Evolutionary conservation across 2,113 vertebrate species (phyloP).

Genomic region (Limnothrissa miodon): DNA sequence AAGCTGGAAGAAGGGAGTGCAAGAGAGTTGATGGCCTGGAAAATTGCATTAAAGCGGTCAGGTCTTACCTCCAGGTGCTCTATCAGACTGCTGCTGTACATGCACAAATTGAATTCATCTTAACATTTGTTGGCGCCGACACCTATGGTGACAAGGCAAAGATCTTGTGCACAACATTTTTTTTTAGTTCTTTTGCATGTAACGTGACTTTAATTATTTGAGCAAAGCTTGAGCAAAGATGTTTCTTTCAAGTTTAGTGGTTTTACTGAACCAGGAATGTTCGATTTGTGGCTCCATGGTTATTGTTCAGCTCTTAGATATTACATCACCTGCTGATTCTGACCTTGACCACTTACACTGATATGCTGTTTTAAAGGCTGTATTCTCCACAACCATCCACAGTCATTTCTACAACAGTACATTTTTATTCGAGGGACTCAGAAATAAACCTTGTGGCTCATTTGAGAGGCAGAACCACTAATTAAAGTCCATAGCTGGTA

Average conservation of each 20-base stretch:
- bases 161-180: conserved; percentile 36
- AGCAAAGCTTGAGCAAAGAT: background rate
- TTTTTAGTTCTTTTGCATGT: conserved; percentile 28
- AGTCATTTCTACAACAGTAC: too few species aligned
- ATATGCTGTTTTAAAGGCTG: background rate
- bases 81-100: conserved; percentile 53
- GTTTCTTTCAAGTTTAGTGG: background rate
- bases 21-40: conserved; percentile 70
- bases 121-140: conserved; percentile 45
- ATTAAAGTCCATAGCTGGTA: background rate
- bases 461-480: background rate
- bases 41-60: conserved; percentile 75
- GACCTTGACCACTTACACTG: background rate
- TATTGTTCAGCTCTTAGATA: background rate
- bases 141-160: conserved; percentile 55
- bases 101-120: conserved; percentile 64
- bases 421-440: background rate
- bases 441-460: background rate
- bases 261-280: too few species aligned
- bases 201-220: background rate
- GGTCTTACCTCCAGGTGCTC: conserved; percentile 65
- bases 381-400: background rate
- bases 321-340: background rate
- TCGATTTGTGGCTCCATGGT: background rate
- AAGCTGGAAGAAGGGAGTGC: conserved; percentile 52